A percentile compares a stretch with the other conserved stretches of the same genome.
Evolutionary conservation across 2,113 vertebrate genomes (phyloP).

Genomic region (Anoura caudifer): DNA sequence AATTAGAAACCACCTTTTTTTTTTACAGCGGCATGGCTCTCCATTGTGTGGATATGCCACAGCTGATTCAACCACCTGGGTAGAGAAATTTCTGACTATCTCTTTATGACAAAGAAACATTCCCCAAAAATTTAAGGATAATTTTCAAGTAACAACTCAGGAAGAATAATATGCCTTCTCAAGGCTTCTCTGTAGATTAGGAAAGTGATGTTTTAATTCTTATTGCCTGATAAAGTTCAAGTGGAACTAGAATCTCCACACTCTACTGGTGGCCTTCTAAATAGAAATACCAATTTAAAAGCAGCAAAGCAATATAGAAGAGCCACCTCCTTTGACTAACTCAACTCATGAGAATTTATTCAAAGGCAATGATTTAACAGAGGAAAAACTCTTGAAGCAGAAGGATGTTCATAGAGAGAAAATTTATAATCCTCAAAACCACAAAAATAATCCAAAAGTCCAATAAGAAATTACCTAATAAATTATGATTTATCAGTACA

Average conservation of each 20-base stretch:
- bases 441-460: slow-evolving; percentile 28
- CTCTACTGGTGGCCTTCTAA: neutral
- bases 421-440: neutral
- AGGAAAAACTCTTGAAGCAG: neutral
- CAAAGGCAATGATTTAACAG: slow-evolving; percentile 14
- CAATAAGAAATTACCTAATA: neutral
- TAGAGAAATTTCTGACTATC: neutral
- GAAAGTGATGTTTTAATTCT: slow-evolving; percentile 31
- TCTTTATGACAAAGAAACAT: neutral
- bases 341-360: neutral
- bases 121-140: neutral
- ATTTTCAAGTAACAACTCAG: neutral
- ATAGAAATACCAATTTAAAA: slow-evolving; percentile 28
- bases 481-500: neutral
- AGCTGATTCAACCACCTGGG: neutral
- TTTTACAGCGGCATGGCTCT: neutral
- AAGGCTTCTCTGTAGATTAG: neutral
- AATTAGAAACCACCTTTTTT: neutral
- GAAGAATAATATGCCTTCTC: neutral
- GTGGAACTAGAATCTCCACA: slow-evolving; percentile 12
- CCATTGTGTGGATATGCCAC: neutral
- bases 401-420: neutral
- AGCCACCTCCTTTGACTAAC: neutral
- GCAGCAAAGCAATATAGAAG: neutral
- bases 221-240: neutral